phyloP scores from a whole-genome alignment of 2,888 invertebrate species.

The Clivina fossor region DNA sequence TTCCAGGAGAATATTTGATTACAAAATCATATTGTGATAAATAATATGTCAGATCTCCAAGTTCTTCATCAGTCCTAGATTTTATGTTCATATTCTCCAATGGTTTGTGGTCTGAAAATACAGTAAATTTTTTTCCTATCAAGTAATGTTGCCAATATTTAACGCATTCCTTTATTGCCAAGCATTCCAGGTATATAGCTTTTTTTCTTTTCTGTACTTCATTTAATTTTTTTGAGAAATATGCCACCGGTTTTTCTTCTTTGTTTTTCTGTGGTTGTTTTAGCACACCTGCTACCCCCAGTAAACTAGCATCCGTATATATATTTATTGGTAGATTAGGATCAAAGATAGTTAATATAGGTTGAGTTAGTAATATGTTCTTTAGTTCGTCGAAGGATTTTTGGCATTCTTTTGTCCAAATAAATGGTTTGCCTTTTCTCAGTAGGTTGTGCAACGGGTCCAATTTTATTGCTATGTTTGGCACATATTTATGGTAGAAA shows the following conservation, averaged over 20 bases:
- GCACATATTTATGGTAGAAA: constrained; percentile 5
- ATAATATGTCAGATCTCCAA: constrained; percentile 38
- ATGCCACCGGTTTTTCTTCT: constrained; percentile 37
- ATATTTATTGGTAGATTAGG: constrained; percentile 37
- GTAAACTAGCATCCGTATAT: constrained; percentile 40
- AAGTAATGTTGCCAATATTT: constrained; percentile 41
- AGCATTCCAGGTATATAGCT: constrained; percentile 40
- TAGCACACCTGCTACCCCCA: constrained; percentile 40
- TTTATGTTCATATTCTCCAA: constrained; percentile 38
- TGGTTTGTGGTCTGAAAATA: constrained; percentile 40
- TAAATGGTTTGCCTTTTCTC: constrained; percentile 7
- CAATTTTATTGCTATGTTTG: constrained; percentile 30
- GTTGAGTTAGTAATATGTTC: constrained; percentile 36
- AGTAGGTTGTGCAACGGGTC: constrained; percentile 10
- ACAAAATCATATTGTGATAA: constrained; percentile 39
- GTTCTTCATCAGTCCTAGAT: constrained; percentile 38
- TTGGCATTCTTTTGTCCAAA: constrained; percentile 34
- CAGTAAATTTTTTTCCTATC: constrained; percentile 38
- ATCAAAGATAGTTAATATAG: constrained; percentile 40
- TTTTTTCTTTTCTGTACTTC: constrained; percentile 37
- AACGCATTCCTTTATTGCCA: constrained; percentile 40
- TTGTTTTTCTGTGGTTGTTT: constrained; percentile 36
- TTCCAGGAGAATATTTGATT: constrained; percentile 37
- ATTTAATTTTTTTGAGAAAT: constrained; percentile 39
- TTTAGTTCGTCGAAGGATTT: constrained; percentile 19